These are phyloP conservation scores for Cetoscarus ocellatus DNA, from an alignment of 2,797 vertebrate genomes.

Conservation along the genomic window DNA sequence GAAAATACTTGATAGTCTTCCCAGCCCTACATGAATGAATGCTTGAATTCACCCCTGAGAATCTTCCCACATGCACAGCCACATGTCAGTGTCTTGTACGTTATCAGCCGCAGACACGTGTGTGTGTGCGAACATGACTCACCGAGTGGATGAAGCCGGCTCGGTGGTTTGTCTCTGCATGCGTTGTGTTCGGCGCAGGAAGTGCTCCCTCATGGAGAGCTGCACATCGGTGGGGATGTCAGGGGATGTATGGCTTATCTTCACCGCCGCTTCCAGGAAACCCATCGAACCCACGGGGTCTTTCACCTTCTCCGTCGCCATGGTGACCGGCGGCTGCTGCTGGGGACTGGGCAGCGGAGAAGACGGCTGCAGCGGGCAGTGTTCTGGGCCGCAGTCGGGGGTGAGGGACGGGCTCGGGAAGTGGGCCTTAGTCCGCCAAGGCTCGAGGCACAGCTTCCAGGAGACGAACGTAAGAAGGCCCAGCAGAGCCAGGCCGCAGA, in stretches of 20 bases:
- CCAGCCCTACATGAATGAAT: slow-evolving; percentile 3
- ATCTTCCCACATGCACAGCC: slow-evolving; percentile 23
- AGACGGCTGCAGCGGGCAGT: slow-evolving; percentile 65
- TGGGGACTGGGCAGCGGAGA: slow-evolving; percentile 54
- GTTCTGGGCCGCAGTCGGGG: slow-evolving; percentile 67
- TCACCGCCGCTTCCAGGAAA: slow-evolving; percentile 96
- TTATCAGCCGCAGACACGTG: background rate
- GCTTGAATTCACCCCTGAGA: slow-evolving; percentile 11
- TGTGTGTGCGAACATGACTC: slow-evolving; percentile 42
- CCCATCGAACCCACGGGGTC: slow-evolving; percentile 88
- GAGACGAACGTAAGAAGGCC: slow-evolving; percentile 92
- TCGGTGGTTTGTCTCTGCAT: slow-evolving; percentile 97
- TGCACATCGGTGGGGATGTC: slow-evolving; percentile 98
- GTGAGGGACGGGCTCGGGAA: slow-evolving; percentile 79
- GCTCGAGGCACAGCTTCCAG: slow-evolving; percentile 96
- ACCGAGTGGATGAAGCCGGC: slow-evolving; percentile 96
- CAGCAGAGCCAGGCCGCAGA: slow-evolving; percentile 93
- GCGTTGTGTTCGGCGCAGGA: slow-evolving; percentile 90
- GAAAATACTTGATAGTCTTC: too few species aligned
- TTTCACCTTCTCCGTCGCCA: slow-evolving; percentile 97
- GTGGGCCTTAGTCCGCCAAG: slow-evolving; percentile 90
- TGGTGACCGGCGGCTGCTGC: slow-evolving; percentile 81
- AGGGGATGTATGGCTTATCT: slow-evolving; percentile 98
- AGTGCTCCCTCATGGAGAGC: slow-evolving; percentile 97
- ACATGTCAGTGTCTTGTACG: background rate